A percentile compares a stretch with the other conserved stretches of the same genome.
Evolutionary conservation across 1,140 invertebrate genomes (phyloP).

Genomic region (Saccostrea echinata): DNA sequence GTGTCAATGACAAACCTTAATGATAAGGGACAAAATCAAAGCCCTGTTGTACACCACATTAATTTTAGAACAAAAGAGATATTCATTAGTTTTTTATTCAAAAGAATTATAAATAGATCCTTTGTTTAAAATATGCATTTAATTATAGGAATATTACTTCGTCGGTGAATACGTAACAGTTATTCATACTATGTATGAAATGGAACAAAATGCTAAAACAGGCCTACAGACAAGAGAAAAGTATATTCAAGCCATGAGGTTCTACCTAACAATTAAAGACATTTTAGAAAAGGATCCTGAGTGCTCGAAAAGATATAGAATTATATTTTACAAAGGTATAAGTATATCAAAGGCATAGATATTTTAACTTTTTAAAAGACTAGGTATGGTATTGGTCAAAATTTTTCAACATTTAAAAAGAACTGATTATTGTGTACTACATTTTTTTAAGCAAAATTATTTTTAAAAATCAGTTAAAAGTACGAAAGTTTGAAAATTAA

Average conservation of each 20-base stretch:
- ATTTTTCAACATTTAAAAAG: too few relatives aligned
- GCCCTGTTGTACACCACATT: too few relatives aligned
- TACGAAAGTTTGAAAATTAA: too few relatives aligned
- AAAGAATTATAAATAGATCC: neutral
- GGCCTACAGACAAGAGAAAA: constrained; percentile 2
- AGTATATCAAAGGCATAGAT: neutral
- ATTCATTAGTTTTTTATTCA: too few relatives aligned
- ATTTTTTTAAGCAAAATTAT: too few relatives aligned
- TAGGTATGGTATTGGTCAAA: too few relatives aligned
- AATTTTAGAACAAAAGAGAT: too few relatives aligned
- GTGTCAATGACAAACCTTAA: too few relatives aligned
- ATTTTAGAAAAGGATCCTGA: constrained; percentile 6
- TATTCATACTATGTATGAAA: constrained; percentile 37
- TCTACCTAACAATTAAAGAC: neutral
- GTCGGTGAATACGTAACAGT: constrained; percentile 19
- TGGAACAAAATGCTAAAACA: neutral
- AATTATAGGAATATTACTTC: constrained; percentile 20
- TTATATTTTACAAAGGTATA: constrained; percentile 18
- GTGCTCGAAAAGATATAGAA: constrained; percentile 22
- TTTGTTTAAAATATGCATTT: neutral
- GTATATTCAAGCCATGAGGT: neutral
- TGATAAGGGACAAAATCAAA: too few relatives aligned
- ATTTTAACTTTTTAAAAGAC: too few relatives aligned
- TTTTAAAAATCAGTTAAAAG: too few relatives aligned
- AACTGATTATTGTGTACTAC: too few relatives aligned